Evolutionary conservation across 23 tunicate species (phyloP), one percentile per base, ranked within the genome.

Genomic region (Halocynthia aurantium): DNA sequence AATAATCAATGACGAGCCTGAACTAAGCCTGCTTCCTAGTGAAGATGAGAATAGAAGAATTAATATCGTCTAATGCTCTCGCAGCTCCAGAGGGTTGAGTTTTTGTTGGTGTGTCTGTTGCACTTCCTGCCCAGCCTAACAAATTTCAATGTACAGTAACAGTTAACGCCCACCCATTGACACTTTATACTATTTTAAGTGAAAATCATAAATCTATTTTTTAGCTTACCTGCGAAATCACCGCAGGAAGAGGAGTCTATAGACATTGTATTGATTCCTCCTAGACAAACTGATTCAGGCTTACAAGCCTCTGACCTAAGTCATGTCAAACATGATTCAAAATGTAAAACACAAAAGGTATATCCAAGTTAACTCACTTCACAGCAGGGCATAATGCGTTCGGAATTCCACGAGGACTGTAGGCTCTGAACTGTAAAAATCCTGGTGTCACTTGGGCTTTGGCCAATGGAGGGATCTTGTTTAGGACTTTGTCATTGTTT

Each of bases 361-460:
- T 71, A 75, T 57, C 8, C 31, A 17, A 52, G 8, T 7, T 7
- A 0, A 56, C 82, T 77, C 80, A 88, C 96, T 81, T 80, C 51
- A 84, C 62, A 21, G 86, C 96, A 18, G 96, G 96, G 67, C 96
- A 89, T 8, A 89, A 2, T 15, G 96, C 96, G 57, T 89, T 80
- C 31, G 96, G 96, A 19, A 84, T 76, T 52, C 96, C 96, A 5
- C n/a, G 80, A 8, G 89, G 96, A 69, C 60, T 53, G 61, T 61
- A 70, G 13, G 96, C 70, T 52, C 96, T 58, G 76, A 89, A 89
- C 60, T 89, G 96, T 8, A 89, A 50, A 70, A 56, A 89, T 6
- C 96, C 96, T 53, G 96, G 85, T 17, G 83, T 76, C 7, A 61
- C 63, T 15, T 71, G 64, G 52, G 69, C 40, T 11, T 83, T 56